Evolutionary conservation across 2,797 vertebrate species (phyloP).

Genomic region (Smutsia gigantea): DNA sequence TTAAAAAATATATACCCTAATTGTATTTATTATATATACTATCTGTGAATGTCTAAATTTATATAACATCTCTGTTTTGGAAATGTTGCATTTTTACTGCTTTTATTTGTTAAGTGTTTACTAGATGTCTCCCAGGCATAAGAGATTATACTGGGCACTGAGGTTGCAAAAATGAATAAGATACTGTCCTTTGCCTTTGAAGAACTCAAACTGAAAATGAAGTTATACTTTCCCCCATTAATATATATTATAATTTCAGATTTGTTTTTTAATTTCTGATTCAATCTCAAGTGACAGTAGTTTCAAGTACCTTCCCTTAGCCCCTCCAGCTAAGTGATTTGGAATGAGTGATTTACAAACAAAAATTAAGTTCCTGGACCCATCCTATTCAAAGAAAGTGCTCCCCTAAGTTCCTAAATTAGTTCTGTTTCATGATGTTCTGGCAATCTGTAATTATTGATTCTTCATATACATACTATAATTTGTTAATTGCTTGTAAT

Average conservation of each 20-base stretch:
- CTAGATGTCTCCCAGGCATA: not conserved
- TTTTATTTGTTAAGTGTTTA: not conserved
- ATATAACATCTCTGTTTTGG: not conserved
- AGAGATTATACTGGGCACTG: not conserved
- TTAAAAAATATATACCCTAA: not conserved
- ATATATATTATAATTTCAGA: conserved; percentile 21
- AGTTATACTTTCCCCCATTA: not conserved
- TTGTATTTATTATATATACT: not conserved
- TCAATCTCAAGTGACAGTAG: not conserved
- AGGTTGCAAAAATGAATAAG: not conserved
- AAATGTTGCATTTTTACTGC: not conserved
- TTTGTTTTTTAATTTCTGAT: conserved; percentile 1
- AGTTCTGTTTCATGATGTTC: not conserved
- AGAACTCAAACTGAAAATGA: conserved; percentile 18
- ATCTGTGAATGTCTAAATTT: not conserved
- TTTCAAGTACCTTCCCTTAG: conserved; percentile 18
- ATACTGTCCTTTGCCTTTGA: not conserved
- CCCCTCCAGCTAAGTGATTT: not conserved
- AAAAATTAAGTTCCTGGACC: not conserved
- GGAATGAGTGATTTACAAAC: conserved; percentile 30
- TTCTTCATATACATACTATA: not conserved
- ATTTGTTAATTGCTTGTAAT: not conserved
- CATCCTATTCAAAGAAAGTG: not conserved
- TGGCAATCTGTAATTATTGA: not conserved
- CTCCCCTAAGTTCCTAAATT: not conserved